Base-by-base conservation (phyloP, 2,113 vertebrate species). In the Crotalus viridis region DNA sequence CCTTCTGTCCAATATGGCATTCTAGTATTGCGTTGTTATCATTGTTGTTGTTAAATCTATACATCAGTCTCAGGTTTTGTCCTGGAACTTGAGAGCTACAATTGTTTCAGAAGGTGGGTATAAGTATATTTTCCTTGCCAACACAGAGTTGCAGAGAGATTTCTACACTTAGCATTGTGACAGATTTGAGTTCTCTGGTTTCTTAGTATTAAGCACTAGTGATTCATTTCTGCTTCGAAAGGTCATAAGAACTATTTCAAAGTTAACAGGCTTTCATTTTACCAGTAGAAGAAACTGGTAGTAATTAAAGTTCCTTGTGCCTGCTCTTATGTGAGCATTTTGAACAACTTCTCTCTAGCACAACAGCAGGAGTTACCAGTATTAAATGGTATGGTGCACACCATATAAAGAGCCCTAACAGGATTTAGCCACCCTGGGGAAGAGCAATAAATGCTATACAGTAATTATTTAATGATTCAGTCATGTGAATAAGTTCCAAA, bases 401-500 rank as follows among this genome's bases (percentile, higher is more conserved):
- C 21, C 61, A 56, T 28, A 92, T 48, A 92, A 81, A 92, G 64
- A 85, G n/a, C 39, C 24, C 55, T 93, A 93, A 90, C 89, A 93
- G 54, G 69, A 93, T 90, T 89, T 59, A 85, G 85, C 59, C 26
- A 52, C 28, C 39, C 54, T 86, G 56, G 43, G 26, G 74, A 59
- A 89, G 69, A 19, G 69, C 86, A 90, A 90, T 92, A 89, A 43
- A 85, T 89, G 74, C 21, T 61, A 69, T 12, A 33, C 2, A 69
- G 64, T 61, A 90, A 89, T 92, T 92, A 89, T 28, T 92, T 57
- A 85, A 89, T 93, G 88, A 89, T 93, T 89, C 48, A 46, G 69
- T 89, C 64, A 59, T 85, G 46, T 19, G 4, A 51, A 59, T 56
- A 28, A 33, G 59, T 74, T 28, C 59, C 54, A 59, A 93, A n/a